Percentiles rank a stretch among this genome's conserved stretches.
phyloP scores from a whole-genome alignment of 2,113 vertebrate species.

The Calonectris borealis region DNA sequence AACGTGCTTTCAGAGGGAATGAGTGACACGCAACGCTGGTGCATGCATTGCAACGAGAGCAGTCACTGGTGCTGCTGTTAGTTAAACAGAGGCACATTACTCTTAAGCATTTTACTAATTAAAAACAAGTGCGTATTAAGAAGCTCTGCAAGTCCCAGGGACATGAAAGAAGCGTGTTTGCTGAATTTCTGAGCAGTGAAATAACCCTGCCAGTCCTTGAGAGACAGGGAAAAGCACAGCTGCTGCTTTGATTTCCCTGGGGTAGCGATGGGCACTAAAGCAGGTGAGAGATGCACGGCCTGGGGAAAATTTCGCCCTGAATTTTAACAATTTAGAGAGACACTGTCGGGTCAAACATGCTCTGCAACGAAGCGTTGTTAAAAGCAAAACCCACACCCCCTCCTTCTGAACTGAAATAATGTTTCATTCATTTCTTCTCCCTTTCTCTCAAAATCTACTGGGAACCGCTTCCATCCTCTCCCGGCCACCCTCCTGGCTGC shows the following conservation, averaged over 20 bases:
- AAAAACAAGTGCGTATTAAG: neutral
- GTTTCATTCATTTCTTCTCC: neutral
- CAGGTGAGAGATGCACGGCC: neutral
- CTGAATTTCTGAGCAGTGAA: neutral
- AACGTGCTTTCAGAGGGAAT: neutral
- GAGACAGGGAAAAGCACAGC: neutral
- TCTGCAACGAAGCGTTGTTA: neutral
- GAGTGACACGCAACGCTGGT: neutral
- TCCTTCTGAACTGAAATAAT: neutral
- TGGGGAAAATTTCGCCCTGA: neutral
- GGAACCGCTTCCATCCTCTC: neutral
- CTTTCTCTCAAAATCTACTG: neutral
- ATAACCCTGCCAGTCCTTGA: neutral
- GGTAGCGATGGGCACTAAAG: neutral
- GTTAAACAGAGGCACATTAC: neutral
- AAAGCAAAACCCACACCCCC: neutral
- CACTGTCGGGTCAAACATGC: neutral
- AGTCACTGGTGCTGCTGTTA: neutral
- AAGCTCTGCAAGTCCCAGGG: neutral
- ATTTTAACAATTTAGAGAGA: neutral
- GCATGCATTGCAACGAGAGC: neutral
- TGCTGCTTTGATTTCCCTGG: neutral
- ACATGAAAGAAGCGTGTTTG: neutral
- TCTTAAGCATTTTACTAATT: neutral
- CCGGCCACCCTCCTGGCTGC: rapidly evolving